phyloP scores from a whole-genome alignment of 2,888 invertebrate species.

The Nymphalis polychloros region DNA sequence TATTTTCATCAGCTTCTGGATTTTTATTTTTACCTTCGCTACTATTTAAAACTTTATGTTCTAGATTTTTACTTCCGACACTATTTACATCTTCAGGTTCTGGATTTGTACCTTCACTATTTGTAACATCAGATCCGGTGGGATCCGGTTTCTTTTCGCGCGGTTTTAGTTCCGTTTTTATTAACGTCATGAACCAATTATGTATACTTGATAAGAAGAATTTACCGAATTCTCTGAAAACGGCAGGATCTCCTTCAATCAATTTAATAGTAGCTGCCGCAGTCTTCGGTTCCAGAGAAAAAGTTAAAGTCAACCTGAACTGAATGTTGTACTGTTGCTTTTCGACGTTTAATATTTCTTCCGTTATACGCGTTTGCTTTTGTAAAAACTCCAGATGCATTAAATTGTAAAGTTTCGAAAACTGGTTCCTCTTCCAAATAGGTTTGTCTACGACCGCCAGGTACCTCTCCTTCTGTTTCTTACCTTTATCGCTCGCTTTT shows the following conservation, averaged over 20 bases:
- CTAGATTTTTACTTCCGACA: no score
- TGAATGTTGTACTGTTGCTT: slow-evolving; percentile 45
- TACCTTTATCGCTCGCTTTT: slow-evolving; percentile 44
- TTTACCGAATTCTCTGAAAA: slow-evolving; percentile 57
- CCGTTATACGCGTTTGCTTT: slow-evolving; percentile 54
- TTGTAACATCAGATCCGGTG: background rate
- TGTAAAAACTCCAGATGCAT: slow-evolving; percentile 45
- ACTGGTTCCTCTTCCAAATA: slow-evolving; percentile 60
- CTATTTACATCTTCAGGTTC: background rate
- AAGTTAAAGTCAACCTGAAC: slow-evolving; percentile 52
- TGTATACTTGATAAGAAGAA: slow-evolving; percentile 53
- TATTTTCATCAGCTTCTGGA: background rate
- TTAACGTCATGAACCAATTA: slow-evolving; percentile 51
- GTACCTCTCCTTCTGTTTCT: slow-evolving; percentile 54
- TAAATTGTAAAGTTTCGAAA: slow-evolving; percentile 41
- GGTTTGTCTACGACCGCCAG: slow-evolving; percentile 47
- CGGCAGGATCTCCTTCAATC: slow-evolving; percentile 46
- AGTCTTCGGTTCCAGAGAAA: slow-evolving; percentile 44
- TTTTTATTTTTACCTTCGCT: background rate
- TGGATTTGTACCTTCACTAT: background rate
- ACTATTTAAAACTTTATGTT: background rate
- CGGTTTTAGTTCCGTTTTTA: slow-evolving; percentile 44
- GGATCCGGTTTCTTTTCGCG: slow-evolving; percentile 1
- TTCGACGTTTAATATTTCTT: slow-evolving; percentile 51
- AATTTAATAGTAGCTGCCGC: slow-evolving; percentile 45